Evolutionary conservation across 1,140 invertebrate genomes (phyloP).

Genomic region (Trichonephila clavata): DNA sequence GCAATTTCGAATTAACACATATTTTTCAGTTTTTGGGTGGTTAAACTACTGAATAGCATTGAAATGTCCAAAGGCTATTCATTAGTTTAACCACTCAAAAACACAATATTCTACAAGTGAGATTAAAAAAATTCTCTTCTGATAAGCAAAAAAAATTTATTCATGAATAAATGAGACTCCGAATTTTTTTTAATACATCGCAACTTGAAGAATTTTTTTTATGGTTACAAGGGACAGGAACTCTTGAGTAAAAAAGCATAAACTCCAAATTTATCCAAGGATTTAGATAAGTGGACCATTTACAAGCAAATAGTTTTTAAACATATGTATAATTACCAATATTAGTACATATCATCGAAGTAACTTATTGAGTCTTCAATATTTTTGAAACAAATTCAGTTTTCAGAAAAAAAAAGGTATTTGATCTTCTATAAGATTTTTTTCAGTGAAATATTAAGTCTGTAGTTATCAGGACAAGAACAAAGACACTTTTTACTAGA

Average conservation of each 20-base stretch:
- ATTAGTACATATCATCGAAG: no score
- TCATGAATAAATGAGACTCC: background rate
- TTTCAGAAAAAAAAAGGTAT: background rate
- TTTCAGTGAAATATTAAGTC: no score
- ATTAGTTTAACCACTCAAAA: no score
- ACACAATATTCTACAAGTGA: background rate
- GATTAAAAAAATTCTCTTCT: background rate
- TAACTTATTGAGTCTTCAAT: background rate
- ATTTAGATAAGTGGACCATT: background rate
- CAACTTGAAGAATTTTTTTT: background rate
- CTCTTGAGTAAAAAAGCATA: background rate
- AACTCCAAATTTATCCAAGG: background rate
- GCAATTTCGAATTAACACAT: no score
- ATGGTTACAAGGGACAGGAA: background rate
- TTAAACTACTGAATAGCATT: no score
- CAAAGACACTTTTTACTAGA: no score
- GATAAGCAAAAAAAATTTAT: background rate
- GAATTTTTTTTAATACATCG: background rate
- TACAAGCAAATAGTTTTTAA: conserved; percentile 12
- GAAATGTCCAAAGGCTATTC: no score
- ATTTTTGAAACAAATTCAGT: background rate
- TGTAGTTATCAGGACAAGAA: no score
- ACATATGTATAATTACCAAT: no score
- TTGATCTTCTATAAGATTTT: no score
- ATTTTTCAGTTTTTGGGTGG: no score